Evolutionary conservation across 2,888 invertebrate genomes (phyloP).

Genomic region (Biston betularia): DNA sequence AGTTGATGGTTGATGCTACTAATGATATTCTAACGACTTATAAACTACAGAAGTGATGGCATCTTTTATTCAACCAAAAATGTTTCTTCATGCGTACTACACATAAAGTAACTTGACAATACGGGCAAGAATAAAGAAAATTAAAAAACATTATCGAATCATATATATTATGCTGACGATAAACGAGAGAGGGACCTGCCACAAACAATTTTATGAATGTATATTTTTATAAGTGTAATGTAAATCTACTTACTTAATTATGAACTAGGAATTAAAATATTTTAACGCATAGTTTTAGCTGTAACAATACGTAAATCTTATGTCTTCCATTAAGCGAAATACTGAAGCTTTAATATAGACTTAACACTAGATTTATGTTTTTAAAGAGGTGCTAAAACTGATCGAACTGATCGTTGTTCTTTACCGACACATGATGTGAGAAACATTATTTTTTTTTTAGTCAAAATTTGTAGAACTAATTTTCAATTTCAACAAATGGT

Average conservation of each 20-base stretch:
- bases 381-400: slow-evolving; percentile 57
- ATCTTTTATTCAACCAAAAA: background rate
- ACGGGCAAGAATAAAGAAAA: background rate
- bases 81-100: background rate
- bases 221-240: background rate
- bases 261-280: slow-evolving; percentile 1
- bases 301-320: slow-evolving; percentile 51
- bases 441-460: background rate
- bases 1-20: no score
- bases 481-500: no score
- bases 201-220: no score
- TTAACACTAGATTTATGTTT: slow-evolving; percentile 58
- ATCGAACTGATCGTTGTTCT: background rate
- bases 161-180: no score
- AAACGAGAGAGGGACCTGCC: no score
- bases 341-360: slow-evolving; percentile 78
- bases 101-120: background rate
- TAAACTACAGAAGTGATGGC: no score
- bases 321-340: slow-evolving; percentile 75
- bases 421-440: background rate
- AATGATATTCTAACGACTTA: background rate
- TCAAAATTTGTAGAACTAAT: no score
- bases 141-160: background rate
- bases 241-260: slow-evolving; percentile 7
- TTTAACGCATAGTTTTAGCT: slow-evolving; percentile 21